phyloP scores from a whole-genome alignment of 2,113 vertebrate species.

The Oenanthe melanoleuca region DNA sequence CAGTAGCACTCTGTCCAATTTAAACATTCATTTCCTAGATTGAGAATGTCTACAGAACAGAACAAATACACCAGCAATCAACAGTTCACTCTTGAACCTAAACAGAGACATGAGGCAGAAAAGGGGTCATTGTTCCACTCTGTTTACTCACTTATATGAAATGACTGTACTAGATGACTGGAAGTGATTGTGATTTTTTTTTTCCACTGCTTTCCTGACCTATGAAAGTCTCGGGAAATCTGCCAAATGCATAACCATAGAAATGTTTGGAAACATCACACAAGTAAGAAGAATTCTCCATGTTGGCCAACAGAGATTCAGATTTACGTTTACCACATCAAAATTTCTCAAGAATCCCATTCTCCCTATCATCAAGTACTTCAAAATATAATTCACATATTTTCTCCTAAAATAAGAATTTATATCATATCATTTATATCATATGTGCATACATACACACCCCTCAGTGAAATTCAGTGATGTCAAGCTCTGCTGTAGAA shows the following conservation, averaged over 20 bases:
- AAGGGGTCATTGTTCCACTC: conserved; percentile 4
- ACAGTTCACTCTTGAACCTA: background rate
- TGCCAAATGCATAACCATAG: background rate
- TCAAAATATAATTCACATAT: background rate
- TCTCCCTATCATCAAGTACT: background rate
- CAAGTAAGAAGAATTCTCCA: background rate
- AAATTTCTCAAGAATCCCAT: background rate
- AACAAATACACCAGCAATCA: conserved; percentile 10
- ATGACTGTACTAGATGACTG: background rate
- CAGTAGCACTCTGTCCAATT: background rate
- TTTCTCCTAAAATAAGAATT: background rate
- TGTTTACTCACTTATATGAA: background rate
- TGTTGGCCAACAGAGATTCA: background rate
- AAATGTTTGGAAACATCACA: background rate
- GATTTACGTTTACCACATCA: background rate
- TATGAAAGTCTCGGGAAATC: background rate
- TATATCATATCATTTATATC: background rate
- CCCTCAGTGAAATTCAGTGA: accelerated
- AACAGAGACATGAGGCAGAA: background rate
- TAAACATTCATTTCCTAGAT: background rate
- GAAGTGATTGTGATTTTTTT: background rate
- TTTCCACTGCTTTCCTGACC: background rate
- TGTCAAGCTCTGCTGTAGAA: background rate
- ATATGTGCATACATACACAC: background rate
- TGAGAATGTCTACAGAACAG: background rate